Conservation (phyloP, 2,113 vertebrate species). For the Cochlearius cochlearius region DNA sequence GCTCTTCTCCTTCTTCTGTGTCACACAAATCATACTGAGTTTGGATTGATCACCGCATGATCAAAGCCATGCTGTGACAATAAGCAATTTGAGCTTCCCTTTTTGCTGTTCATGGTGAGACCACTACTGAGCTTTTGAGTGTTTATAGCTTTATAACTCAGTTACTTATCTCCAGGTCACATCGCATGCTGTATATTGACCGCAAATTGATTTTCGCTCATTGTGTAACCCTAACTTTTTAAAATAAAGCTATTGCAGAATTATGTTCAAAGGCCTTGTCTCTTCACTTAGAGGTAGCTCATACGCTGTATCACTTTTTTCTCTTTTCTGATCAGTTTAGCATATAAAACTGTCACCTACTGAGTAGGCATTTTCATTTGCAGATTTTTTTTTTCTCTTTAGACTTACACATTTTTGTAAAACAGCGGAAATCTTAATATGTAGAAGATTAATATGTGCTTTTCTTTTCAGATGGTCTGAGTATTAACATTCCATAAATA, state of each 20-base stretch:
- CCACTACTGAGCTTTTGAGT: background rate
- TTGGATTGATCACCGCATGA: background rate
- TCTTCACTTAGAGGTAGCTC: background rate
- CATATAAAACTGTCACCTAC: background rate
- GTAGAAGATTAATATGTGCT: background rate
- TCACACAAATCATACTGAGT: background rate
- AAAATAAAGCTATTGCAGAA: background rate
- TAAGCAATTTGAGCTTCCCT: background rate
- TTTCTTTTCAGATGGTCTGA: constrained; percentile 36
- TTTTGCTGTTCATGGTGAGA: background rate
- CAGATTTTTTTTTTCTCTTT: background rate
- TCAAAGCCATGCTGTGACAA: background rate
- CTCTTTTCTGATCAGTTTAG: background rate
- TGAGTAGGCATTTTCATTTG: background rate
- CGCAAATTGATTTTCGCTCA: background rate
- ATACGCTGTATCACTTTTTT: background rate
- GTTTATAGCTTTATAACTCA: background rate
- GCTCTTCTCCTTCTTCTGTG: background rate
- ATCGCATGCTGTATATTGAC: background rate
- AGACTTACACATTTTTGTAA: background rate
- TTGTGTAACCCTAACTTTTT: background rate
- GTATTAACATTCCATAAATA: constrained; percentile 48
- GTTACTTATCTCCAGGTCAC: background rate
- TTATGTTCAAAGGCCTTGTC: background rate
- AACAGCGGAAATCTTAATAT: background rate